Percentiles rank a stretch among this genome's conserved stretches.
Evolutionary conservation across 2,888 invertebrate genomes (phyloP).

Genomic region (Salpingus planirostris): DNA sequence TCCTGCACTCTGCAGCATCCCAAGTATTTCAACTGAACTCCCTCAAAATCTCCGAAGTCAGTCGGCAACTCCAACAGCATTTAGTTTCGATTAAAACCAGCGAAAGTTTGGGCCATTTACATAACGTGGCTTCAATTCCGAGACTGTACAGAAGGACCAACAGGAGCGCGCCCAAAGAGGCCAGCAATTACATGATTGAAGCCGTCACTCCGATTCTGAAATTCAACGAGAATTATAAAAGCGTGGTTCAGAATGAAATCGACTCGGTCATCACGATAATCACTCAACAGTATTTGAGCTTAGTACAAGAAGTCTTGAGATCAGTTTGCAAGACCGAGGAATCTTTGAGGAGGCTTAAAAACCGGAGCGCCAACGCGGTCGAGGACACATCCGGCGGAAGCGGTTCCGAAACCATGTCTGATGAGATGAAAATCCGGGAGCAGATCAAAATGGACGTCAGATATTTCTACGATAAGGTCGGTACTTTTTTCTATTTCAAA

Average conservation of each 20-base stretch:
- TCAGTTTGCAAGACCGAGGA: slow-evolving; percentile 95
- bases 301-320: slow-evolving; percentile 79
- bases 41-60: background rate
- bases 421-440: slow-evolving; percentile 89
- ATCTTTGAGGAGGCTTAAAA: slow-evolving; percentile 79
- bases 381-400: slow-evolving; percentile 19
- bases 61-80: slow-evolving; percentile 20
- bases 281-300: slow-evolving; percentile 52
- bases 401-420: slow-evolving; percentile 43
- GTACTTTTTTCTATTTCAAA: background rate
- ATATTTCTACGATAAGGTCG: slow-evolving; percentile 53
- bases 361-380: slow-evolving; percentile 23
- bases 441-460: slow-evolving; percentile 83
- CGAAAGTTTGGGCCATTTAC: slow-evolving; percentile 52
- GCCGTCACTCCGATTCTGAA: slow-evolving; percentile 45
- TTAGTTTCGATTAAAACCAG: slow-evolving; percentile 27
- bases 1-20: no score
- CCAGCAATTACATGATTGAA: slow-evolving; percentile 59
- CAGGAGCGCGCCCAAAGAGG: slow-evolving; percentile 71
- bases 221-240: slow-evolving; percentile 47
- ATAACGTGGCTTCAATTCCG: slow-evolving; percentile 88
- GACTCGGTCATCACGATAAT: slow-evolving; percentile 40
- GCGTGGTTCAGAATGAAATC: no score
- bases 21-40: background rate
- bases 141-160: slow-evolving; percentile 88